Evolutionary conservation across 2,113 vertebrate genomes (phyloP), one percentile per base, ranked within the genome.

Genomic region (rat (Rattus norvegicus)): DNA sequence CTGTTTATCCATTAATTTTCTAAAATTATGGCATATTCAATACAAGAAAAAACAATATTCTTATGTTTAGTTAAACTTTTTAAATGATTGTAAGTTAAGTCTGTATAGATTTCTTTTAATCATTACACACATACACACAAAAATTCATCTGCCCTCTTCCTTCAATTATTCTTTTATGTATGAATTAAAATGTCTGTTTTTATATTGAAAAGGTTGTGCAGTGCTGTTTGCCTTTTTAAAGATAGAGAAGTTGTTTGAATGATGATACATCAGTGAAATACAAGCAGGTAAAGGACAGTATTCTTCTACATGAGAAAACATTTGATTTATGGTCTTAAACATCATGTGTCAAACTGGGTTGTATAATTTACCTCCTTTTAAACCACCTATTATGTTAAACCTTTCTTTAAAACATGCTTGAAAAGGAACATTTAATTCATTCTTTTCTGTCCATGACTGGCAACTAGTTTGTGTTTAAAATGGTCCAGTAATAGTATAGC

Each of bases 281-380:
- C 43, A 95, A 61, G 16, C 63, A 88, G 80, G 43, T 93, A 54
- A 84, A 94, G 49, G 28, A 61, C 47, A 43, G 2, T 85, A 76
- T 79, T 67, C 65, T 90, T 94, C 33, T 93, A 30, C n/a, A 94
- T 22, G 65, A 81, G 28, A 91, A 96, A 91, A 24, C n/a, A 75
- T 98, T 97, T 97, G 63, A 95, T 70, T 65, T 63, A 28, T 72
- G 54, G 39, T 19, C n/a, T 94, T 65, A 94, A 90, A 96, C 97
- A 67, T 92, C 59, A 90, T 52, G 56, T 81, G 43, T 97, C 76
- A 73, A 76, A 92, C 28, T 92, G 14, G 43, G 52, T 87, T 97
- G 8, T 28, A 43, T 91, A 92, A n/a, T 95, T 69, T 49, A 28
- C 43, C 10, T 20, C 88, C 12, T 43, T 89, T 91, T 89, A 76